Evolutionary conservation across 2,797 vertebrate genomes (phyloP).

Genomic region (Capromys pilorides): DNA sequence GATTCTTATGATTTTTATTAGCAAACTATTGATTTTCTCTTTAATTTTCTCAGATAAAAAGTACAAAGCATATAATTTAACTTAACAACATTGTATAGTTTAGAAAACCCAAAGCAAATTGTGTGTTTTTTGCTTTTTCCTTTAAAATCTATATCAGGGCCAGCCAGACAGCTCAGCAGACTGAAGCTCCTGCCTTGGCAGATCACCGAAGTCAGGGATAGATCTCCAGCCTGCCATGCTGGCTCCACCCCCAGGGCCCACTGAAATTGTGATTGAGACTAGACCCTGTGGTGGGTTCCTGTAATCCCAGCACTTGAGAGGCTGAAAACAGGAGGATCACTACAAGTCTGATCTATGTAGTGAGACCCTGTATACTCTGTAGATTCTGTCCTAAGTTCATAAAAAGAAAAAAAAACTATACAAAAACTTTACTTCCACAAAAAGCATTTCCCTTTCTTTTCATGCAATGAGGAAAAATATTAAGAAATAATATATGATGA

Average conservation of each 20-base stretch:
- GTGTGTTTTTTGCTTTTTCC: neutral
- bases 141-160: neutral
- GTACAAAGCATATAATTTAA: neutral
- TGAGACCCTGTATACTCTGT: too few relatives aligned
- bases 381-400: too few relatives aligned
- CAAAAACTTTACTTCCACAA: neutral
- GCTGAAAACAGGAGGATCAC: too few relatives aligned
- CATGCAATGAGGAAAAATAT: neutral
- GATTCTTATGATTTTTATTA: neutral
- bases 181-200: too few relatives aligned
- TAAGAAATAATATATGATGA: neutral
- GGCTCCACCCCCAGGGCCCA: too few relatives aligned
- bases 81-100: neutral
- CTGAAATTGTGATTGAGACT: too few relatives aligned
- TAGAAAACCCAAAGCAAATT: neutral
- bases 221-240: too few relatives aligned
- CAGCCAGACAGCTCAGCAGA: too few relatives aligned
- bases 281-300: too few relatives aligned
- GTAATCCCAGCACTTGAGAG: too few relatives aligned
- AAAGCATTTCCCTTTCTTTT: conserved; percentile 14
- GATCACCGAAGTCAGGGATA: too few relatives aligned
- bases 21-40: neutral
- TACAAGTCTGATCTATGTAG: too few relatives aligned
- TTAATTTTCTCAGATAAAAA: conserved; percentile 9
- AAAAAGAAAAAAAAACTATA: neutral